These are phyloP conservation scores for Oceanodroma tethys DNA, from an alignment of 2,113 vertebrate genomes.

Conservation along the genomic window DNA sequence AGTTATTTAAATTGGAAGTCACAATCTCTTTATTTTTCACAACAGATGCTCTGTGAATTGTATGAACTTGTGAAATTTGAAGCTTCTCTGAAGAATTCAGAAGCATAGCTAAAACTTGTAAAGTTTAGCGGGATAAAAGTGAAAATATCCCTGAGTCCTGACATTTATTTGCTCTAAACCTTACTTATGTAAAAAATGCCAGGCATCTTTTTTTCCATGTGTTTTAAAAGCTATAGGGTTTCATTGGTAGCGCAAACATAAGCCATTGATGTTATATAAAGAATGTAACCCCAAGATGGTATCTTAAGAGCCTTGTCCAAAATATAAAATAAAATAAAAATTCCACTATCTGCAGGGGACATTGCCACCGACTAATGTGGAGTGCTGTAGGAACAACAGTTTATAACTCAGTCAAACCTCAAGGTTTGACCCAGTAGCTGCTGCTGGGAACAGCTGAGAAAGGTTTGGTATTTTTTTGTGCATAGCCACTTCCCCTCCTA, in stretches of 20 bases:
- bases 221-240: conserved; percentile 16
- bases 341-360: not conserved
- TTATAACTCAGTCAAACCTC: not conserved
- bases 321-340: not conserved
- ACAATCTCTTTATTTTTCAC: conserved; percentile 80
- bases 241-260: not conserved
- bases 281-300: not conserved
- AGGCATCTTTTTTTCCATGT: conserved; percentile 10
- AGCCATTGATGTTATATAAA: not conserved
- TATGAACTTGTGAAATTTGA: conserved; percentile 79
- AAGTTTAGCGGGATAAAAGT: conserved; percentile 73
- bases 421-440: not conserved
- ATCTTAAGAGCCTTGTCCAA: not conserved
- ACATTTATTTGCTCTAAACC: conserved; percentile 68
- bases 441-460: not conserved
- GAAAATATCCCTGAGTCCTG: conserved; percentile 71
- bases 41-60: conserved; percentile 84
- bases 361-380: not conserved
- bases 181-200: conserved; percentile 64
- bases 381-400: not conserved
- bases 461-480: not conserved
- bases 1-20: conserved; percentile 78
- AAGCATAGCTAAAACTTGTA: conserved; percentile 77
- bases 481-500: not conserved
- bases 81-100: conserved; percentile 78